phyloP scores from a whole-genome alignment of 1,140 invertebrate genomes.

The Caenorhabditis brenneri region DNA sequence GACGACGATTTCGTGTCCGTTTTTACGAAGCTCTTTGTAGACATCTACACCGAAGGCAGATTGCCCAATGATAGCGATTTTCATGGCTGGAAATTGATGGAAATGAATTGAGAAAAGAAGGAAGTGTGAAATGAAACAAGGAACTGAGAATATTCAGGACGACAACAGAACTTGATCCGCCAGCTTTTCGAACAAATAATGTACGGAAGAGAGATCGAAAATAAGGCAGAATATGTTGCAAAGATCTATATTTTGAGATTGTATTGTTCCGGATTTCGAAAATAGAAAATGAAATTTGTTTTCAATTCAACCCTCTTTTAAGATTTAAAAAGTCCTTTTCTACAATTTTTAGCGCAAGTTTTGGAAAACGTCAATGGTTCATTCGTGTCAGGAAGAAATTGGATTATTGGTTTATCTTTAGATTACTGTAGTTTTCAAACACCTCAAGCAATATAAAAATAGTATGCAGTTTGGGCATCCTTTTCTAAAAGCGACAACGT shows the following conservation, averaged over 20 bases:
- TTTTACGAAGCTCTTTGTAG: conserved; percentile 79
- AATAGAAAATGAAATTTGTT: too few relatives aligned
- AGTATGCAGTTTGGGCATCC: too few relatives aligned
- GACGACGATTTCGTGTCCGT: conserved; percentile 86
- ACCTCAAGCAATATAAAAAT: too few relatives aligned
- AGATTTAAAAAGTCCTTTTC: too few relatives aligned
- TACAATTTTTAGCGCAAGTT: too few relatives aligned
- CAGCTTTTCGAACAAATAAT: neutral
- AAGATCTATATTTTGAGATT: neutral
- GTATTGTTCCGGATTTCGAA: too few relatives aligned
- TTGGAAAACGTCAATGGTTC: too few relatives aligned
- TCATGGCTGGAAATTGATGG: conserved; percentile 72
- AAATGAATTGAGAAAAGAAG: neutral
- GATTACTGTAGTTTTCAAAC: too few relatives aligned
- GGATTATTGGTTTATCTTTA: too few relatives aligned
- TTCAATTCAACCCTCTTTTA: too few relatives aligned
- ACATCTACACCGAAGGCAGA: conserved; percentile 92
- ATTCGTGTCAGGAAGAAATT: too few relatives aligned
- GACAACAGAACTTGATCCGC: neutral
- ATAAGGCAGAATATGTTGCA: neutral
- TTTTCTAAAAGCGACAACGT: too few relatives aligned
- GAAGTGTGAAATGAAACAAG: neutral
- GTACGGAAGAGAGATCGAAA: neutral
- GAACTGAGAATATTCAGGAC: neutral
- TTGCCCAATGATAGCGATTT: conserved; percentile 90